A percentile compares a stretch with the other conserved stretches of the same genome.
These are phyloP conservation scores for Gavialis gangeticus DNA, from an alignment of 2,113 vertebrate species.

Conservation along the genomic window DNA sequence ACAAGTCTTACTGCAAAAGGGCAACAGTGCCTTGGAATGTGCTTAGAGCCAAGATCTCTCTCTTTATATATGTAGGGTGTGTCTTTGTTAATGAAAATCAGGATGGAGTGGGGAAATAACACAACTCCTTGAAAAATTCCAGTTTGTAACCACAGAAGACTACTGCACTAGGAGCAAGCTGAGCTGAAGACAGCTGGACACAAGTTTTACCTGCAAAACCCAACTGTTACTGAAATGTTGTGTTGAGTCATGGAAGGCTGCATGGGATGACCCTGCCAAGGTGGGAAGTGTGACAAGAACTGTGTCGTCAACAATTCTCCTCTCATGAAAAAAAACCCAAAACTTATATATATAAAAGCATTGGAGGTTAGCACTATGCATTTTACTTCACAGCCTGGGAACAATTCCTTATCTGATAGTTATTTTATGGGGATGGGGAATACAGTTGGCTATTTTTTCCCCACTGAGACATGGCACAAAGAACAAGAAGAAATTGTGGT, in stretches of 20 bases:
- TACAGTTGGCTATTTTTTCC: not conserved
- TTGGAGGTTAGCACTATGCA: not conserved
- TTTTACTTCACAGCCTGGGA: not conserved
- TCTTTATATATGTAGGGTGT: constrained; percentile 62
- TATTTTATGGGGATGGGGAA: not conserved
- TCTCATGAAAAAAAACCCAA: not conserved
- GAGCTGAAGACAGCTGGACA: not conserved
- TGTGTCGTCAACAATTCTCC: not conserved
- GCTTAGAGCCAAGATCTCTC: constrained; percentile 63
- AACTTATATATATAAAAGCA: not conserved
- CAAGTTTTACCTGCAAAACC: not conserved
- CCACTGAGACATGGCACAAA: not conserved
- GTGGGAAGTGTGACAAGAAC: not conserved
- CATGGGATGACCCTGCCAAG: not conserved
- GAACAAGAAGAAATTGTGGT: not conserved
- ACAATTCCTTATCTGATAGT: not conserved
- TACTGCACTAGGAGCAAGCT: not conserved
- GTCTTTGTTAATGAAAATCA: constrained; percentile 44
- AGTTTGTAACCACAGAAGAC: not conserved
- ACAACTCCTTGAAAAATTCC: constrained; percentile 27
- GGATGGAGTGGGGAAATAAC: constrained; percentile 20
- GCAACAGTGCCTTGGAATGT: constrained; percentile 68
- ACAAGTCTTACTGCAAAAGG: constrained; percentile 65
- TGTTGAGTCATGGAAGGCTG: not conserved
- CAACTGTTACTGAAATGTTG: not conserved